phyloP scores from a whole-genome alignment of 2,797 vertebrate species.

The Smutsia gigantea region DNA sequence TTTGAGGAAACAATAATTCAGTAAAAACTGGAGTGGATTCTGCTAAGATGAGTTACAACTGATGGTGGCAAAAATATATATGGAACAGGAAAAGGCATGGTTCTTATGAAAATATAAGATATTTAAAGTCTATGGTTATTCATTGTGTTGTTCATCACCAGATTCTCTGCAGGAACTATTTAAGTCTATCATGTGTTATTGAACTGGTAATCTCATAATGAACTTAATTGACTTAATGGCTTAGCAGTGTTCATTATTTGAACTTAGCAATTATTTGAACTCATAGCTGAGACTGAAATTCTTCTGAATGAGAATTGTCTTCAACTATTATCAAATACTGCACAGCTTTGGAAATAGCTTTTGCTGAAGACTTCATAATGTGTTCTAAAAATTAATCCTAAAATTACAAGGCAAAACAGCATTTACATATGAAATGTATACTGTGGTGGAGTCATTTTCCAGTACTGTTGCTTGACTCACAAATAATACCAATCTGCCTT shows the following conservation, averaged over 20 bases:
- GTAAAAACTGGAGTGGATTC: slow-evolving; percentile 36
- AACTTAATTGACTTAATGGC: not conserved
- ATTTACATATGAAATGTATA: not conserved
- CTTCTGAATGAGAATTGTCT: not conserved
- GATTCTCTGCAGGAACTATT: not conserved
- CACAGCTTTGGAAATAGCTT: not conserved
- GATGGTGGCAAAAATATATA: not conserved
- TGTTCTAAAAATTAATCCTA: not conserved
- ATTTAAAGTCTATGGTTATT: not conserved
- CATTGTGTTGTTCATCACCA: not conserved
- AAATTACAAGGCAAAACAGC: not conserved
- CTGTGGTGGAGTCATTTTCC: not conserved
- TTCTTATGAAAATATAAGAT: not conserved
- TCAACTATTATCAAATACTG: not conserved
- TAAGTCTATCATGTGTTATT: not conserved
- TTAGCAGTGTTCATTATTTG: not conserved
- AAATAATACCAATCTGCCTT: not conserved
- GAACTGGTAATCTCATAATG: not conserved
- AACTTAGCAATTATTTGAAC: not conserved
- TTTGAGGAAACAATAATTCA: not conserved
- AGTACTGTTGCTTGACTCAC: not conserved
- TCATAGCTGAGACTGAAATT: not conserved
- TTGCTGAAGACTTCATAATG: not conserved
- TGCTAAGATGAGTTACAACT: not conserved
- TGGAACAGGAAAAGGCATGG: not conserved